phyloP scores from a whole-genome alignment of 2,888 invertebrate species.

The Mythimna loreyi region DNA sequence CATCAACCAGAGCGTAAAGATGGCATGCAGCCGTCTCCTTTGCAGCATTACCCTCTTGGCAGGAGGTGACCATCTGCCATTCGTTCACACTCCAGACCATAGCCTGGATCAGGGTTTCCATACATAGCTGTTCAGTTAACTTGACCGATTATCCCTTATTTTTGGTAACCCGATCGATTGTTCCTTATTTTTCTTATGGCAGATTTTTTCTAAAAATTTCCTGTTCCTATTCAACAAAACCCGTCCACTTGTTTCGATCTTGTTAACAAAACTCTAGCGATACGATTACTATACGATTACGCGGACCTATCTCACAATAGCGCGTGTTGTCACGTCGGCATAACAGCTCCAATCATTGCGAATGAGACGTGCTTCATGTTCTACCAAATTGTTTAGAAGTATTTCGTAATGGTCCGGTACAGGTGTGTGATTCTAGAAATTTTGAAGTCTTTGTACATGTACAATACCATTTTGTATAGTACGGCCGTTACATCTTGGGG shows the following conservation, averaged over 20 bases:
- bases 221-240: conserved; percentile 28
- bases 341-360: conserved; percentile 73
- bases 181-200: too few species aligned
- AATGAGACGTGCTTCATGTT: conserved; percentile 63
- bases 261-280: conserved; percentile 82
- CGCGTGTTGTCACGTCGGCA: conserved; percentile 62
- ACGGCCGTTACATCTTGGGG: too few species aligned
- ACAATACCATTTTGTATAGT: not conserved
- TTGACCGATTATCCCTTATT: too few species aligned
- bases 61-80: too few species aligned
- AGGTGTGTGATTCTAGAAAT: not conserved
- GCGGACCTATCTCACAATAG: conserved; percentile 56
- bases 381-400: conserved; percentile 63
- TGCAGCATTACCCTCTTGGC: too few species aligned
- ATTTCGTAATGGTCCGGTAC: conserved; percentile 35
- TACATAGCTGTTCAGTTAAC: too few species aligned
- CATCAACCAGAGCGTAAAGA: too few species aligned
- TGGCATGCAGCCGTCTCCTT: too few species aligned
- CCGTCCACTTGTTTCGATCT: conserved; percentile 73
- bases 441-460: not conserved
- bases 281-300: conserved; percentile 66
- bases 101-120: too few species aligned
- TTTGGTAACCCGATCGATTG: too few species aligned
- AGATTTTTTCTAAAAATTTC: too few species aligned
- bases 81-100: too few species aligned